A percentile compares a stretch with the other conserved stretches of the same genome.
These are phyloP conservation scores for Solen grandis DNA, from an alignment of 1,140 invertebrate genomes.

Conservation along the genomic window DNA sequence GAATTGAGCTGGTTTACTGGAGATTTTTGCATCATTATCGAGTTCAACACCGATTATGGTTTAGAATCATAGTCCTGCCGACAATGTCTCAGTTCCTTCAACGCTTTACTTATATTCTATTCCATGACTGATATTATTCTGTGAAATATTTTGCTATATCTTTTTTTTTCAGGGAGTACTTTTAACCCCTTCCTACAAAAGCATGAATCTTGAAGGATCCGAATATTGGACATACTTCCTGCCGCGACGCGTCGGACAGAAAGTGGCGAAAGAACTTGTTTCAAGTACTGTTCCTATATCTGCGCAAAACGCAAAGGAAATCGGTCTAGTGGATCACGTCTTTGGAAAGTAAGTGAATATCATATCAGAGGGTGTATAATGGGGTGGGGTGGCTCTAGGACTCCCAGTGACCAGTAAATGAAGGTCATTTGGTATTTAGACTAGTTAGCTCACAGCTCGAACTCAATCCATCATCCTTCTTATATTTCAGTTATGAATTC, in stretches of 20 bases:
- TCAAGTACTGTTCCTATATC: neutral
- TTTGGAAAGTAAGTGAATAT: neutral
- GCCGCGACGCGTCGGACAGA: constrained; percentile 4
- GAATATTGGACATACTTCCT: constrained; percentile 46
- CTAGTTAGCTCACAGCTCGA: neutral
- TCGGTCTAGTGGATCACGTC: constrained; percentile 21
- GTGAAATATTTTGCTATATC: neutral
- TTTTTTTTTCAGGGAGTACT: constrained; percentile 36
- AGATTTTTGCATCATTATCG: neutral
- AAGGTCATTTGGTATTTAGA: neutral
- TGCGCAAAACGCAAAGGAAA: neutral
- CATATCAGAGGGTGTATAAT: neutral
- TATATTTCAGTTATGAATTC: too few species aligned
- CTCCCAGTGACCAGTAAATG: neutral
- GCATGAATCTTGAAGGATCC: constrained; percentile 36
- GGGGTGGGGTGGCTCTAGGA: neutral
- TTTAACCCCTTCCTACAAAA: constrained; percentile 36
- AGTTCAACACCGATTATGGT: too few species aligned
- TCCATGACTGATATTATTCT: too few species aligned
- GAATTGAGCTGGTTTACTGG: neutral
- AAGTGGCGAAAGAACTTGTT: neutral
- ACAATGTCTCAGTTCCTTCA: neutral
- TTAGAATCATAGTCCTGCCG: neutral
- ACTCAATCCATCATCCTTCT: too few species aligned
- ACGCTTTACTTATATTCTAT: neutral